A percentile compares a stretch with the other conserved stretches of the same genome.
Conservation (phyloP, 2,888 invertebrate genomes). For the Cryptocheilus praepositus region DNA sequence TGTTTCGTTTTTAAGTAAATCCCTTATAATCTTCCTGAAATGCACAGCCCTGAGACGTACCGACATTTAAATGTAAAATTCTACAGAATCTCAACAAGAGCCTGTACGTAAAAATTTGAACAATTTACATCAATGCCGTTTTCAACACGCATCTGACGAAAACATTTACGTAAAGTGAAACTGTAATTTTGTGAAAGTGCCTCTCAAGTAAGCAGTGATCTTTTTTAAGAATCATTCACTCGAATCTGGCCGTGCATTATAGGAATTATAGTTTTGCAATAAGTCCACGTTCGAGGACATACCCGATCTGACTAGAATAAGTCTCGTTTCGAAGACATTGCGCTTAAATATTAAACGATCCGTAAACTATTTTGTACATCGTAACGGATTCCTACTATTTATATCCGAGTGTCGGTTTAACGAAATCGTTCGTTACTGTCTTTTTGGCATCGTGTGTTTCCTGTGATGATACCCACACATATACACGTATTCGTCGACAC, state of each 20-base stretch:
- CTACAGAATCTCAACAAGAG: no score
- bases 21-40: no score
- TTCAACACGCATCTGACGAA: no score
- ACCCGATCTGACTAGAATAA: constrained; percentile 5
- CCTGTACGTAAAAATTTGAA: no score
- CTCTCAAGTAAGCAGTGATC: constrained; percentile 1
- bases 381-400: constrained; percentile 3
- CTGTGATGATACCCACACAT: not conserved
- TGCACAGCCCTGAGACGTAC: no score
- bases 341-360: constrained; percentile 1
- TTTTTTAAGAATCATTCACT: not conserved
- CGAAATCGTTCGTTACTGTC: not conserved
- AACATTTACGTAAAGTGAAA: no score
- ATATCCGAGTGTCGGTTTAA: constrained; percentile 1
- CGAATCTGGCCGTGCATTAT: no score
- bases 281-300: not conserved
- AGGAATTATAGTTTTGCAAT: not conserved
- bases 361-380: constrained; percentile 18
- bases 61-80: no score
- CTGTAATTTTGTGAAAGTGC: no score
- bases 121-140: no score
- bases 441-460: constrained; percentile 5
- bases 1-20: no score
- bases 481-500: no score
- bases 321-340: constrained; percentile 1